Conservation (phyloP, 1,140 invertebrate genomes). For the Drosophila kanapiae region DNA sequence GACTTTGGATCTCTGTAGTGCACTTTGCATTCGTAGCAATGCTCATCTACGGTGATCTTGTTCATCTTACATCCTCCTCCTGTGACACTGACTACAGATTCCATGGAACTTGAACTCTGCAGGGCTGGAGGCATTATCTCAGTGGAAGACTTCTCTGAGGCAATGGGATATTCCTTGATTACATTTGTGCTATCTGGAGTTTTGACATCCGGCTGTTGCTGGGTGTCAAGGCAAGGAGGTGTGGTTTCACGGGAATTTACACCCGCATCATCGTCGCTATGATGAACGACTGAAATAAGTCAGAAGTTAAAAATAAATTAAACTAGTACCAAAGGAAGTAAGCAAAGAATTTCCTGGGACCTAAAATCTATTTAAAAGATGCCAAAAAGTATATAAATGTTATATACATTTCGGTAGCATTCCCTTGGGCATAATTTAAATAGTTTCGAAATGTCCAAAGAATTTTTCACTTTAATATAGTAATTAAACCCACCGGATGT, state of each 20-base stretch:
- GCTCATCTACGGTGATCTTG: slow-evolving; percentile 92
- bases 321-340: no score
- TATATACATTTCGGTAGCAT: not conserved
- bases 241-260: slow-evolving; percentile 88
- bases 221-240: slow-evolving; percentile 87
- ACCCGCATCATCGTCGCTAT: slow-evolving; percentile 86
- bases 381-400: not conserved
- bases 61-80: slow-evolving; percentile 86
- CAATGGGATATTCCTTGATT: slow-evolving; percentile 22
- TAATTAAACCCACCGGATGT: slow-evolving; percentile 64
- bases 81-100: not conserved
- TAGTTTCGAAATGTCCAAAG: not conserved
- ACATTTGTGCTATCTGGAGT: slow-evolving; percentile 16
- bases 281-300: slow-evolving; percentile 60
- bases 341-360: not conserved
- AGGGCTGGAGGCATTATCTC: slow-evolving; percentile 16
- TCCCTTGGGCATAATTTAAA: no score
- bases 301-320: not conserved
- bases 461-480: not conserved
- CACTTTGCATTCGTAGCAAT: slow-evolving; percentile 97
- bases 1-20: slow-evolving; percentile 96
- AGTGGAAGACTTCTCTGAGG: slow-evolving; percentile 24
- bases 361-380: not conserved
- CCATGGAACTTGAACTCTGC: slow-evolving; percentile 11
- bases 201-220: slow-evolving; percentile 50